A percentile compares a stretch with the other conserved stretches of the same genome.
phyloP scores from a whole-genome alignment of 2,113 vertebrate genomes.

The Poeciliopsis occidentalis region DNA sequence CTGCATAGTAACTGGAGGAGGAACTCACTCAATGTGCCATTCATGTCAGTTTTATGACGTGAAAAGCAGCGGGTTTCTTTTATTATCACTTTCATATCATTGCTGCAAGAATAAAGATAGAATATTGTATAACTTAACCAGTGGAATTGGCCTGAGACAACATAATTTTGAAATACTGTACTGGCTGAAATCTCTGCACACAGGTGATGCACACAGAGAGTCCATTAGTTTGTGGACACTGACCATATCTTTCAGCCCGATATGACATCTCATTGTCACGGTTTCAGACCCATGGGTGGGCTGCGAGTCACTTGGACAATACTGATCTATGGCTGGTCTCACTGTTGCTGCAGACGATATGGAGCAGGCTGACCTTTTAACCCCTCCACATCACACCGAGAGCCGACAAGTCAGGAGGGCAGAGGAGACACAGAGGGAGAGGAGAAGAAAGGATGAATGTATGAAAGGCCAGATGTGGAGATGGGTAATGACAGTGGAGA shows the following conservation, averaged over 20 bases:
- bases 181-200: constrained; percentile 25
- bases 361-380: constrained; percentile 43
- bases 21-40: too few relatives aligned
- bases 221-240: constrained; percentile 44
- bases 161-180: background rate
- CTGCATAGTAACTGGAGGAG: too few relatives aligned
- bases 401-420: constrained; percentile 19
- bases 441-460: constrained; percentile 15
- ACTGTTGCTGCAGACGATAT: background rate
- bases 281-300: constrained; percentile 24
- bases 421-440: background rate
- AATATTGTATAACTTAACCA: background rate
- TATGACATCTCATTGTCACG: constrained; percentile 39
- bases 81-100: background rate
- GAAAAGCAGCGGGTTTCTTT: background rate
- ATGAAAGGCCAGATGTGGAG: constrained; percentile 38
- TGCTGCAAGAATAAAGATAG: background rate
- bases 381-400: constrained; percentile 33
- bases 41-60: too few relatives aligned
- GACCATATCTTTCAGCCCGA: constrained; percentile 38
- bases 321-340: constrained; percentile 28
- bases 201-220: constrained; percentile 34
- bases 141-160: constrained; percentile 11
- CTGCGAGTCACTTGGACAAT: constrained; percentile 27
- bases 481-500: constrained; percentile 60